These are phyloP conservation scores for Metaphire vulgaris DNA, from an alignment of 1,140 invertebrate species.

Conservation along the genomic window DNA sequence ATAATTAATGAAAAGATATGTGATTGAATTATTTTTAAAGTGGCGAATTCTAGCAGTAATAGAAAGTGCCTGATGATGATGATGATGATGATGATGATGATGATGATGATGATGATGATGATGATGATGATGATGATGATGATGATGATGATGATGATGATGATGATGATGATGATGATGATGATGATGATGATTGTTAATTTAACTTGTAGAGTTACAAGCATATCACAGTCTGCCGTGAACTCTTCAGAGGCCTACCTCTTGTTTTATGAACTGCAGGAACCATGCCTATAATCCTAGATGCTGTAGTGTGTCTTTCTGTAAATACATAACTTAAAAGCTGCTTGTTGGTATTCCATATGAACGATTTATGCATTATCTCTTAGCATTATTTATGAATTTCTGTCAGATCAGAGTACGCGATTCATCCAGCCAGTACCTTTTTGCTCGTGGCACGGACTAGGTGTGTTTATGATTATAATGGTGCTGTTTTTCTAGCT, in stretches of 20 bases:
- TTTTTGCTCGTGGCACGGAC: no score
- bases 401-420: no score
- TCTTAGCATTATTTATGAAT: not conserved
- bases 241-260: not conserved
- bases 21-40: no score
- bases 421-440: not conserved
- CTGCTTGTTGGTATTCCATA: not conserved
- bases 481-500: not conserved
- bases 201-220: not conserved
- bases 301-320: not conserved
- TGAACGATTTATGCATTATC: not conserved
- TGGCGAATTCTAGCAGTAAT: no score
- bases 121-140: constrained; percentile 4
- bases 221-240: not conserved
- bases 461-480: not conserved
- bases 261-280: not conserved
- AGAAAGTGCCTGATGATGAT: constrained; percentile 11
- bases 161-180: constrained; percentile 11
- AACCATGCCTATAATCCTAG: not conserved
- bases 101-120: constrained; percentile 11
- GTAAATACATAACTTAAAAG: not conserved
- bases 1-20: no score
- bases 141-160: constrained; percentile 8
- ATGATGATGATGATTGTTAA: constrained; percentile 12
- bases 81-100: constrained; percentile 13